Evolutionary conservation across 2,113 vertebrate species (phyloP).

Genomic region (Trogon melanurus): DNA sequence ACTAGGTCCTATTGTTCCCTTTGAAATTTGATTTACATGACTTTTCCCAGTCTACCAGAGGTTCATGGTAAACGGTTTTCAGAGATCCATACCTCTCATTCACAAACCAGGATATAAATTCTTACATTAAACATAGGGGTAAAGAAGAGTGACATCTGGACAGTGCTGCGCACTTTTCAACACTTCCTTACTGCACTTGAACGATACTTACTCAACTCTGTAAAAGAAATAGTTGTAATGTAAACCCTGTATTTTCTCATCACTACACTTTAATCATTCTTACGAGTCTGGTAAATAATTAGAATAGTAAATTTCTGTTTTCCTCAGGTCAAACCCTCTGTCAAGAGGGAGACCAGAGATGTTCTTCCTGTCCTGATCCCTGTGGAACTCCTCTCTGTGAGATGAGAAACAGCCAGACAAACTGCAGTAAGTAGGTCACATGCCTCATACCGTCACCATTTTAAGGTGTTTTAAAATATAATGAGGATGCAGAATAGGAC

Average conservation of each 20-base stretch:
- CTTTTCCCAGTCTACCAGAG: neutral
- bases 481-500: neutral
- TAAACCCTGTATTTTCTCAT: neutral
- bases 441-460: neutral
- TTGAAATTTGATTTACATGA: neutral
- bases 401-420: constrained; percentile 66
- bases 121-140: neutral
- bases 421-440: constrained; percentile 86
- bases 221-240: neutral
- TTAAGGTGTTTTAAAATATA: neutral
- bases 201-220: neutral
- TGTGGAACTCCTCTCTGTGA: constrained; percentile 80
- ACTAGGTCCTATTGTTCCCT: neutral
- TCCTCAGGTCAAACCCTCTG: constrained; percentile 80
- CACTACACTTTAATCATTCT: neutral
- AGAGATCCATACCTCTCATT: neutral
- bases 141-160: neutral
- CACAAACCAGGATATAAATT: neutral
- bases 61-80: neutral
- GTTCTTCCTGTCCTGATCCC: constrained; percentile 79
- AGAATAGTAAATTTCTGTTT: neutral
- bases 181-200: neutral
- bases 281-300: neutral
- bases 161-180: neutral
- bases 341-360: constrained; percentile 81